Evolutionary conservation across 2,113 vertebrate genomes (phyloP).

Genomic region (Scopus umbretta): DNA sequence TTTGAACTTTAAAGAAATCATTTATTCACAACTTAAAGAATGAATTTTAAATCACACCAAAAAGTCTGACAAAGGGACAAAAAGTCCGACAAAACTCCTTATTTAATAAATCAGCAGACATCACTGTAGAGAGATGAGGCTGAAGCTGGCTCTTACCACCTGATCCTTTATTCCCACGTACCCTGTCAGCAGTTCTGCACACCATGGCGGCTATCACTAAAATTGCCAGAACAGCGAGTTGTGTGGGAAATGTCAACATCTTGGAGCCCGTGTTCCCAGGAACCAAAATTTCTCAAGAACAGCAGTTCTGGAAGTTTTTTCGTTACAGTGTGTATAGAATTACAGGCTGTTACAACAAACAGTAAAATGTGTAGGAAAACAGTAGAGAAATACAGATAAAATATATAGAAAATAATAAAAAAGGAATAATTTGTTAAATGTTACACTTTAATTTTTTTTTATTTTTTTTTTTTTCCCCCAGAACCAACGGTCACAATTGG

Average conservation of each 20-base stretch:
- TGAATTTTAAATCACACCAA: background rate
- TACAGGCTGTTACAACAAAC: slow-evolving; percentile 1
- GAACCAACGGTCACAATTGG: background rate
- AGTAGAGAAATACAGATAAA: background rate
- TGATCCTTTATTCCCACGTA: slow-evolving; percentile 11
- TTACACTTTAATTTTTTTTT: background rate
- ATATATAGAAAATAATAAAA: background rate
- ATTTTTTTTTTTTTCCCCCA: too few relatives aligned
- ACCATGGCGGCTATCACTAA: background rate
- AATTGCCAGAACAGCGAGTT: slow-evolving; percentile 11
- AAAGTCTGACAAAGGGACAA: background rate
- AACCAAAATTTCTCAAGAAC: background rate
- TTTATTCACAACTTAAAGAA: background rate
- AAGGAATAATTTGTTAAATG: background rate
- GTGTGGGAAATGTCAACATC: slow-evolving; percentile 66
- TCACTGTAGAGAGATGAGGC: background rate
- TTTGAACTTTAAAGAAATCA: background rate
- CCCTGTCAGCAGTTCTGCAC: background rate
- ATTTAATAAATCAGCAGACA: background rate
- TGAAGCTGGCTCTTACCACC: background rate
- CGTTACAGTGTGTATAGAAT: background rate
- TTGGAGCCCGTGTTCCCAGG: background rate
- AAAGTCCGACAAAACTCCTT: background rate
- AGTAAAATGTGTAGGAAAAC: background rate
- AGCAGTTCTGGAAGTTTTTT: background rate